Conservation (phyloP, 2,797 vertebrate species). For the Babyrousa celebensis region DNA sequence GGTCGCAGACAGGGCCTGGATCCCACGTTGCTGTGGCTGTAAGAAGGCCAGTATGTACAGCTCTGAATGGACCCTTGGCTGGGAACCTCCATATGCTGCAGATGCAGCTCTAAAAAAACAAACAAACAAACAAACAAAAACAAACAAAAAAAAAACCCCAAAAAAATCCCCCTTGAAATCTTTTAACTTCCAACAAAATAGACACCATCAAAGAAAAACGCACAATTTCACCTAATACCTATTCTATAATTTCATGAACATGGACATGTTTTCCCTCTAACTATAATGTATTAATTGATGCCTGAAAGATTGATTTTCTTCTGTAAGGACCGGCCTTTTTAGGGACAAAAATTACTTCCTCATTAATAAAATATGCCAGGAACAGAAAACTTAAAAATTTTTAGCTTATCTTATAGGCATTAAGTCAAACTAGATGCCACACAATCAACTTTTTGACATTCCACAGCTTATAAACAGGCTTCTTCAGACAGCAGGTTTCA, state of each 20-base stretch:
- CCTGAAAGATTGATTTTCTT: not conserved
- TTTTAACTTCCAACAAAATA: not conserved
- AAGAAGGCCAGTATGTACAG: no score
- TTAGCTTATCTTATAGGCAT: not conserved
- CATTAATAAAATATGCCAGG: not conserved
- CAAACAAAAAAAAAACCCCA: no score
- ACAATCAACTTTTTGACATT: not conserved
- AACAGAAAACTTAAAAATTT: not conserved
- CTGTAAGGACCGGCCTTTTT: not conserved
- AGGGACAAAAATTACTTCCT: not conserved
- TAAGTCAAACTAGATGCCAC: not conserved
- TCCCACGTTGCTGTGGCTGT: no score
- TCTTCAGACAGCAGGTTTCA: not conserved
- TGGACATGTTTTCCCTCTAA: not conserved
- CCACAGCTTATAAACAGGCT: fast-evolving
- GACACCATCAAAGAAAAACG: not conserved
- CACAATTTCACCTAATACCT: not conserved
- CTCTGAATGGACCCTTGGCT: no score
- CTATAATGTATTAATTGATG: not conserved
- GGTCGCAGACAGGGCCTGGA: no score
- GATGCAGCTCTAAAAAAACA: no score
- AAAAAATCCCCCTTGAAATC: not conserved
- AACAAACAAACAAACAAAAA: no score
- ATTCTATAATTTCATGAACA: not conserved
- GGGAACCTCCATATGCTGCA: no score